phyloP scores from a whole-genome alignment of 2,797 vertebrate species.

The Heterohyrax brucei region DNA sequence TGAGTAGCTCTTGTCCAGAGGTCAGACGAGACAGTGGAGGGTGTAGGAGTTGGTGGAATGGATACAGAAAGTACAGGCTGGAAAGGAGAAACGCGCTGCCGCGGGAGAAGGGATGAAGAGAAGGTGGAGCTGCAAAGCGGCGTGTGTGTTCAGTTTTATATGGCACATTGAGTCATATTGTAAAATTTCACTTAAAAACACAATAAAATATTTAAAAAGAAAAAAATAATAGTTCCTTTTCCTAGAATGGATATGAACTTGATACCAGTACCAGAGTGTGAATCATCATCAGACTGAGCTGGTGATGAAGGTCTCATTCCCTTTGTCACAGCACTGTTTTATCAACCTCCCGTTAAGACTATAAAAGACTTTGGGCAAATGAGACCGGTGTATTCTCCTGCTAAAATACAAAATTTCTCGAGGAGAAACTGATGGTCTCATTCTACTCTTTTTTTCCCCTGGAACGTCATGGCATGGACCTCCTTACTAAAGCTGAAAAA shows the following conservation, averaged over 20 bases:
- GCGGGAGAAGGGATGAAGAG: no score
- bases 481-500: neutral
- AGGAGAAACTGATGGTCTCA: neutral
- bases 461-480: neutral
- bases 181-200: no score
- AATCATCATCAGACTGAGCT: neutral
- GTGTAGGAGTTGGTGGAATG: no score
- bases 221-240: neutral
- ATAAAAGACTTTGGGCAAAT: neutral
- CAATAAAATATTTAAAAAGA: no score
- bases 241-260: neutral
- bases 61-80: no score
- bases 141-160: no score
- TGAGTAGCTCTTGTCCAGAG: no score
- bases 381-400: neutral
- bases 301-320: neutral
- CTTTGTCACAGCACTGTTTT: neutral
- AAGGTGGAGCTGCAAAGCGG: no score
- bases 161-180: no score
- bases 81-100: no score
- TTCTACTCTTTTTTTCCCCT: rapidly evolving
- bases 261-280: neutral
- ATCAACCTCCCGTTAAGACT: neutral
- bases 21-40: no score
- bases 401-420: neutral